A percentile compares a stretch with the other conserved stretches of the same genome.
These are phyloP conservation scores for Trogon surrucura DNA, from an alignment of 2,113 vertebrate species.

Conservation along the genomic window DNA sequence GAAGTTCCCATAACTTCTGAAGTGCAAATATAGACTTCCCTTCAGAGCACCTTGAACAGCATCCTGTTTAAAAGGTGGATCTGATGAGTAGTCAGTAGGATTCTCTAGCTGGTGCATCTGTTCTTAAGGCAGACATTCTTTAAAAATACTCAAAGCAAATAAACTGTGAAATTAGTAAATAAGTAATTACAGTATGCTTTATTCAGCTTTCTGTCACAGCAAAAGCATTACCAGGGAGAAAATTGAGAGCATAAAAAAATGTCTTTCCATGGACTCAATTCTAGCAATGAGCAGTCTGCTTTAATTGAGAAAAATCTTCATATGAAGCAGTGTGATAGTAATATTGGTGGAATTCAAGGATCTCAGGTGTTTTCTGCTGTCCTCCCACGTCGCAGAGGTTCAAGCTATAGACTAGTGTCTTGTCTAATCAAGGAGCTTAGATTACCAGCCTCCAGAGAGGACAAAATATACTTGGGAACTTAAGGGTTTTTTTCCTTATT, in stretches of 20 bases:
- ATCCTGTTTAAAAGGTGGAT: neutral
- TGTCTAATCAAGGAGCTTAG: neutral
- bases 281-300: neutral
- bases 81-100: neutral
- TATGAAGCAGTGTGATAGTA: neutral
- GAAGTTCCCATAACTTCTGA: neutral
- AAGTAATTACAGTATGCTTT: neutral
- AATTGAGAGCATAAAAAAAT: neutral
- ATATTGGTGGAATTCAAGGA: neutral
- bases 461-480: neutral
- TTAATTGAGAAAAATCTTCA: neutral
- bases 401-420: neutral
- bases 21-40: neutral
- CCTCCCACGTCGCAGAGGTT: neutral
- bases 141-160: neutral
- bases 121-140: neutral
- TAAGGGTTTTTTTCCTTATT: neutral
- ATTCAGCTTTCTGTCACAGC: neutral
- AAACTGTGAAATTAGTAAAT: neutral
- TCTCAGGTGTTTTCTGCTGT: neutral
- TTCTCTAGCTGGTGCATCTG: neutral
- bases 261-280: neutral
- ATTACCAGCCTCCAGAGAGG: neutral
- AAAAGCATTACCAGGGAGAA: neutral
- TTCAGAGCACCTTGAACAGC: neutral